Evolutionary conservation across 2,797 vertebrate species (phyloP).

Genomic region (Phalanger gymnotis): DNA sequence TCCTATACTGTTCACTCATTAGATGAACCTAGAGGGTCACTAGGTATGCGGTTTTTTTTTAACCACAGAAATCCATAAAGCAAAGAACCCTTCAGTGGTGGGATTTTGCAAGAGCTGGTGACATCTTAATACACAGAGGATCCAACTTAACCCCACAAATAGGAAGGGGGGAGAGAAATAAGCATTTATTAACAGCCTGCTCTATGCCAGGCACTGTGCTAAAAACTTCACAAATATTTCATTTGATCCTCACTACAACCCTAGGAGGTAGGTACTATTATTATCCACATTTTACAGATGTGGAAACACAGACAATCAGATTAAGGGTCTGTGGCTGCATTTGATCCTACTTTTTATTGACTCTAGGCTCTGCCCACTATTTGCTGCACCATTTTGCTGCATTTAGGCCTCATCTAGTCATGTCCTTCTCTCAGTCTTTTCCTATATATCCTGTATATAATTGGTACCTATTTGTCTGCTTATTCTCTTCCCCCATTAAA

Average conservation of each 20-base stretch:
- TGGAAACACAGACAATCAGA: background rate
- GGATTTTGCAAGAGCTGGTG: background rate
- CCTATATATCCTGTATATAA: background rate
- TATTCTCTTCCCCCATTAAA: background rate
- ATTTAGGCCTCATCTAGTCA: background rate
- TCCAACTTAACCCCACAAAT: background rate
- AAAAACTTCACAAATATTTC: background rate
- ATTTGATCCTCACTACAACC: background rate
- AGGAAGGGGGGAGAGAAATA: background rate
- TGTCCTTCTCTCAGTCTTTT: background rate
- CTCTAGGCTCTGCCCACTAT: too few relatives aligned
- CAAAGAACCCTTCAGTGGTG: background rate
- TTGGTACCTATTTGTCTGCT: background rate
- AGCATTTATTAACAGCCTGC: background rate
- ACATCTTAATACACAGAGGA: background rate
- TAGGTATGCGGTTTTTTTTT: background rate
- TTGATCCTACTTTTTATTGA: too few relatives aligned
- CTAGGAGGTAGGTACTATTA: background rate
- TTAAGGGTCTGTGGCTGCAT: background rate
- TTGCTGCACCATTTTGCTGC: background rate
- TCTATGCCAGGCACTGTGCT: background rate
- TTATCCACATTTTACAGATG: background rate
- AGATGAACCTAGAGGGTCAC: background rate
- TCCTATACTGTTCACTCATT: background rate
- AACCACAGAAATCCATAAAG: background rate